Conservation (phyloP, 1,140 invertebrate genomes). For the Hetaerina americana region DNA sequence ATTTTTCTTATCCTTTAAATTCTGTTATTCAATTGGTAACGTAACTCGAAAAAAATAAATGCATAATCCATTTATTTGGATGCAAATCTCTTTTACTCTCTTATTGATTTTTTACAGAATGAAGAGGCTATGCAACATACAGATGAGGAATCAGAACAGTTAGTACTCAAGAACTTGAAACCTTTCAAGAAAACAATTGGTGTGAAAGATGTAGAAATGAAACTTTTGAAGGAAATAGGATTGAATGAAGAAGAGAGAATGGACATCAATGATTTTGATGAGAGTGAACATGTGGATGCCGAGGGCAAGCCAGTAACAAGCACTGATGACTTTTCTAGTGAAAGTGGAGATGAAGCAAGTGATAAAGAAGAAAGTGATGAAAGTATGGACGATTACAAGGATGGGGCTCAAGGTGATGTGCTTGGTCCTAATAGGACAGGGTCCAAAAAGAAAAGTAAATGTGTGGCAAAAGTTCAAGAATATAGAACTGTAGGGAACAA, state of each 20-base stretch:
- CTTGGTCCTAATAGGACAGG: conserved; percentile 53
- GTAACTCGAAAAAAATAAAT: too few species aligned
- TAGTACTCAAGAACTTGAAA: too few species aligned
- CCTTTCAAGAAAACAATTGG: neutral
- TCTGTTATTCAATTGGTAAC: too few species aligned
- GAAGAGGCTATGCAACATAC: too few species aligned
- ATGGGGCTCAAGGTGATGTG: conserved; percentile 67
- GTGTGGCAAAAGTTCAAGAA: conserved; percentile 48
- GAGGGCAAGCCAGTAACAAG: conserved; percentile 11
- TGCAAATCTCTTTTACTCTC: too few species aligned
- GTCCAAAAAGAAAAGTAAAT: conserved; percentile 67
- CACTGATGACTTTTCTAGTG: conserved; percentile 15
- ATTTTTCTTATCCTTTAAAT: too few species aligned
- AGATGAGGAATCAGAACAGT: too few species aligned
- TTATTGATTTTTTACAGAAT: too few species aligned
- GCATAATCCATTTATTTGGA: too few species aligned
- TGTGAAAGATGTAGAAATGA: neutral
- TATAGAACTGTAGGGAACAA: conserved; percentile 20
- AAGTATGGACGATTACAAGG: conserved; percentile 71
- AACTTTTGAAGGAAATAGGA: neutral
- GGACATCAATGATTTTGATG: conserved; percentile 2
- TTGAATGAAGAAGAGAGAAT: neutral
- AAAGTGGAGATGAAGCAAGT: conserved; percentile 13
- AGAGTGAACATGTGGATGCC: conserved; percentile 16
- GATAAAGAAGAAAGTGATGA: conserved; percentile 34